phyloP scores from a whole-genome alignment of 2,888 invertebrate species.

The Hylaea fasciaria region DNA sequence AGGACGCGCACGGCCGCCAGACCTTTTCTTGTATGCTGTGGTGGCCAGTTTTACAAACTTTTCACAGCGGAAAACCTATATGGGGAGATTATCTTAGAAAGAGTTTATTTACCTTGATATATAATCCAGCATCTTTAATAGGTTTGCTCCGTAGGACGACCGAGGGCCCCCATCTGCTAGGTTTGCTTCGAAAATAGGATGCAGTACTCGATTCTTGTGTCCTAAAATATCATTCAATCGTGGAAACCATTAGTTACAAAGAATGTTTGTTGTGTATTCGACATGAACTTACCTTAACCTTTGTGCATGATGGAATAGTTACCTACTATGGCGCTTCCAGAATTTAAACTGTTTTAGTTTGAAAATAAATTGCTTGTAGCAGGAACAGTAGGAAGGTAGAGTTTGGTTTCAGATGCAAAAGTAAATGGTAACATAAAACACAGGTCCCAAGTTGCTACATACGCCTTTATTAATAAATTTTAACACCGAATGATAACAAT shows the following conservation, averaged over 20 bases:
- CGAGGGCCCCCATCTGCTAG: slow-evolving; percentile 30
- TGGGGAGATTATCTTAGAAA: not conserved
- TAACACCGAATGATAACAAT: slow-evolving; percentile 50
- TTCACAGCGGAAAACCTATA: no score
- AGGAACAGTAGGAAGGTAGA: not conserved
- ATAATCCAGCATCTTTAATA: slow-evolving; percentile 42
- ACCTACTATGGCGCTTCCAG: not conserved
- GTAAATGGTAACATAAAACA: slow-evolving; percentile 8
- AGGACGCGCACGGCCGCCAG: no score
- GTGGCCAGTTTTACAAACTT: no score
- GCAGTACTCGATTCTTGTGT: slow-evolving; percentile 72
- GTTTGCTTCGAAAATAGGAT: slow-evolving; percentile 65
- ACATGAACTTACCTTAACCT: slow-evolving; percentile 6
- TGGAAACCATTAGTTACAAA: slow-evolving; percentile 7
- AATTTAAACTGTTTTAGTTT: not conserved
- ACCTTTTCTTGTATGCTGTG: no score
- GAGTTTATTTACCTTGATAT: slow-evolving; percentile 38
- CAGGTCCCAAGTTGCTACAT: slow-evolving; percentile 48
- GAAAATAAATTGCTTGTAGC: no score
- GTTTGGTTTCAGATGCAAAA: not conserved
- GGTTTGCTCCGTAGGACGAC: slow-evolving; percentile 32
- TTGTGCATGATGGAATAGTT: not conserved
- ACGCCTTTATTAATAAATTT: slow-evolving; percentile 59
- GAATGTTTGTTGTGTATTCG: not conserved
- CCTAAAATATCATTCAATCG: slow-evolving; percentile 55